Percentiles rank a stretch among this genome's conserved stretches.
These are phyloP conservation scores for Xanthia icteritia DNA, from an alignment of 2,888 invertebrate species.

Conservation along the genomic window DNA sequence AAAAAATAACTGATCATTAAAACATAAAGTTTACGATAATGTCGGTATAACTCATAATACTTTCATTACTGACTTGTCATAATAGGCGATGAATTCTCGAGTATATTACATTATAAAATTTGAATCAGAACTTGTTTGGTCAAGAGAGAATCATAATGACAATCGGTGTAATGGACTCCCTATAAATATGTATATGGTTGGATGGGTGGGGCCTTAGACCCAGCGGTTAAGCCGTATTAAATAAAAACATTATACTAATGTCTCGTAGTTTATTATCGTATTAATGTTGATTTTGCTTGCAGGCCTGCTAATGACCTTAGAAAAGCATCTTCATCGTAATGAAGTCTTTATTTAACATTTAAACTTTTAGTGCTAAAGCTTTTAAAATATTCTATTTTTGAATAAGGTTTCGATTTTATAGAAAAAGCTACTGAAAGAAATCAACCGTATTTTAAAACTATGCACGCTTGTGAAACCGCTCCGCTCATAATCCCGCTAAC, in stretches of 20 bases:
- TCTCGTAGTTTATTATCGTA: slow-evolving; percentile 5
- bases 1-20: slow-evolving; percentile 70
- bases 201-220: slow-evolving; percentile 58
- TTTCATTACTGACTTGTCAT: slow-evolving; percentile 75
- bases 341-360: slow-evolving; percentile 4
- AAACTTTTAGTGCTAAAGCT: background rate
- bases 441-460: background rate
- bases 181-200: slow-evolving; percentile 68
- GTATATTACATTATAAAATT: slow-evolving; percentile 75
- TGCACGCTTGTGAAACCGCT: background rate
- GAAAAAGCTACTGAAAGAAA: background rate
- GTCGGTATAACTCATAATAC: slow-evolving; percentile 73
- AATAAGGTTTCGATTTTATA: background rate
- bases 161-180: slow-evolving; percentile 63
- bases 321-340: slow-evolving; percentile 10
- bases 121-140: slow-evolving; percentile 74
- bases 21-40: slow-evolving; percentile 74
- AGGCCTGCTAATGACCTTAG: slow-evolving; percentile 14
- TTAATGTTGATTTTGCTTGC: slow-evolving; percentile 18
- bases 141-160: slow-evolving; percentile 70
- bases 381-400: background rate
- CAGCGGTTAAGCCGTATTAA: slow-evolving; percentile 50
- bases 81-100: slow-evolving; percentile 74
- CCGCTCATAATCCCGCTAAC: slow-evolving; percentile 24
- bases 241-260: slow-evolving; percentile 32